A percentile compares a stretch with the other conserved stretches of the same genome.
Conservation (phyloP, 1,140 invertebrate species). For the Drosophila elegans region DNA sequence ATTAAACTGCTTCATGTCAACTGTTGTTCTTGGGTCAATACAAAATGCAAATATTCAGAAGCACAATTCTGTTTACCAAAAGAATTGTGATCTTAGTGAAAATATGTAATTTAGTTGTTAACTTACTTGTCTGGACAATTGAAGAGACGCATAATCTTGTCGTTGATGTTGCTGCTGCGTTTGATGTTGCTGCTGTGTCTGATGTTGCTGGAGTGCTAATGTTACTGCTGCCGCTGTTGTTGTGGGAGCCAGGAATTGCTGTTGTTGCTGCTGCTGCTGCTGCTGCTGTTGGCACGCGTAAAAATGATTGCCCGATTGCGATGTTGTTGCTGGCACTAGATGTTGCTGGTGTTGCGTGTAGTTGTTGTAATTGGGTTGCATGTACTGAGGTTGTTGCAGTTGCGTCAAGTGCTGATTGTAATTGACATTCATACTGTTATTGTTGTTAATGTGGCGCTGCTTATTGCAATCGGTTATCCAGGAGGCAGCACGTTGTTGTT, state of each 20-base stretch:
- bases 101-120: background rate
- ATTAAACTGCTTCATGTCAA: too few species aligned
- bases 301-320: conserved; percentile 45
- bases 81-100: background rate
- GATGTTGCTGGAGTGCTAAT: conserved; percentile 31
- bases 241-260: conserved; percentile 45
- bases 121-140: conserved; percentile 4
- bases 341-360: conserved; percentile 53
- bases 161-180: conserved; percentile 22
- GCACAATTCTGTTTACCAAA: background rate
- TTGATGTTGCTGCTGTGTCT: conserved; percentile 19
- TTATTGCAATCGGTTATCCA: conserved; percentile 58
- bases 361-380: conserved; percentile 40
- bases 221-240: conserved; percentile 36
- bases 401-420: conserved; percentile 69
- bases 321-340: conserved; percentile 55
- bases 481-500: conserved; percentile 39
- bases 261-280: conserved; percentile 40
- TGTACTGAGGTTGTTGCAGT: conserved; percentile 46
- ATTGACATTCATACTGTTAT: conserved; percentile 59
- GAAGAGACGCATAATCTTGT: conserved; percentile 13
- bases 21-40: too few species aligned
- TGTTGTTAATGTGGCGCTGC: conserved; percentile 56
- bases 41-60: too few species aligned
- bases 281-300: conserved; percentile 36